Conservation (phyloP, 2,888 invertebrate genomes). For the Tortrix viridana region DNA sequence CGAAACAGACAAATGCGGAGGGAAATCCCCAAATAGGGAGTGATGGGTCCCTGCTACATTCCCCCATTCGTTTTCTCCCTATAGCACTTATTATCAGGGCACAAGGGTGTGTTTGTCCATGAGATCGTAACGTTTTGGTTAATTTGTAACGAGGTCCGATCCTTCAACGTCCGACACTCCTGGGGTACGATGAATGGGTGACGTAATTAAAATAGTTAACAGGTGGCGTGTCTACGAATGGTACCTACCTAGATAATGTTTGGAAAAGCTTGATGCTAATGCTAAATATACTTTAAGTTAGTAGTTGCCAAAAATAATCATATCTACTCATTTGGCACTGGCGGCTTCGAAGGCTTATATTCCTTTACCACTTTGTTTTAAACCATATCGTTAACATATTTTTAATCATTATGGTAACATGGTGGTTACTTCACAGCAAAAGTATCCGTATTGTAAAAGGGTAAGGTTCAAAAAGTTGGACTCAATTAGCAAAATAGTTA, state of each 20-base stretch:
- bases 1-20: constrained; percentile 26
- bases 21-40: constrained; percentile 27
- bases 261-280: constrained; percentile 1
- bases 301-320: too few species aligned
- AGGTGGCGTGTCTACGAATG: constrained; percentile 51
- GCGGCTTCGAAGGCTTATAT: too few species aligned
- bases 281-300: background rate
- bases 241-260: background rate
- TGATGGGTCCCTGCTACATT: constrained; percentile 15
- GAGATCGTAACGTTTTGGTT: constrained; percentile 10
- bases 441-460: too few species aligned
- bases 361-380: too few species aligned
- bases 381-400: too few species aligned
- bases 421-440: too few species aligned
- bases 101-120: constrained; percentile 4
- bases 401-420: too few species aligned
- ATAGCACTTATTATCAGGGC: constrained; percentile 10
- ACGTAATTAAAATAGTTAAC: constrained; percentile 76
- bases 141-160: constrained; percentile 55
- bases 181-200: constrained; percentile 69
- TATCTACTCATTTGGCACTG: too few species aligned
- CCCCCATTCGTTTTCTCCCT: background rate
- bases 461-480: too few species aligned
- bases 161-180: constrained; percentile 70
- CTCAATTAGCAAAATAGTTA: too few species aligned